Evolutionary conservation across 2,888 invertebrate species (phyloP).

Genomic region (Sesamia inferens): DNA sequence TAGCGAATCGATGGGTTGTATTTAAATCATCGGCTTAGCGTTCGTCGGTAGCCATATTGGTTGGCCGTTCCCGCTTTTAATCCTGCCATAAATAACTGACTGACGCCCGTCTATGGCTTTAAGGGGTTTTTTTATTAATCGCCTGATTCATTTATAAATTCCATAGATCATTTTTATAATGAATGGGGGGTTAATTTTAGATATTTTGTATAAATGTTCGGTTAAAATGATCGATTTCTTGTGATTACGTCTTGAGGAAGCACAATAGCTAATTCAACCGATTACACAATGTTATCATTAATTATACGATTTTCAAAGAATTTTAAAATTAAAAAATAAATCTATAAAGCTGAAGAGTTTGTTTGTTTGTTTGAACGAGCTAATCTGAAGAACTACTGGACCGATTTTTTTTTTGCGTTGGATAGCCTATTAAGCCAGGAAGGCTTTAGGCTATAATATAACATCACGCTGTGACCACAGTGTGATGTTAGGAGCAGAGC

Average conservation of each 20-base stretch:
- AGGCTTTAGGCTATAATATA: too few relatives aligned
- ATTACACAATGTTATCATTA: neutral
- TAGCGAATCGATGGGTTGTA: constrained; percentile 81
- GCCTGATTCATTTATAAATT: constrained; percentile 45
- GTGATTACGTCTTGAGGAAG: constrained; percentile 18
- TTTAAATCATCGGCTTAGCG: constrained; percentile 86
- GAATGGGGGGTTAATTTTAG: constrained; percentile 7
- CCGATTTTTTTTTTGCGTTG: too few relatives aligned
- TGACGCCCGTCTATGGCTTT: constrained; percentile 78
- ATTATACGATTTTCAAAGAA: too few relatives aligned
- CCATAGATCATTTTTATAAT: constrained; percentile 30
- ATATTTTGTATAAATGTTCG: neutral
- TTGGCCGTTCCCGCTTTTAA: constrained; percentile 77
- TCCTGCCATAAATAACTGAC: constrained; percentile 84
- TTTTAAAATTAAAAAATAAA: too few relatives aligned
- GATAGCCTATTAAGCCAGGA: too few relatives aligned
- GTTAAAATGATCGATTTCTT: neutral
- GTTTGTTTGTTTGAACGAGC: too few relatives aligned
- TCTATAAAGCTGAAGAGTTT: too few relatives aligned
- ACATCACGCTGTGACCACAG: too few relatives aligned
- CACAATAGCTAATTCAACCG: neutral
- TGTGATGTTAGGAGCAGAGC: too few relatives aligned
- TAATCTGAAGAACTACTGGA: too few relatives aligned
- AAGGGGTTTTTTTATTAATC: constrained; percentile 58
- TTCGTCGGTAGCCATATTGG: constrained; percentile 78